These are phyloP conservation scores for Enteromius fasciolatus DNA, from an alignment of 2,797 vertebrate species.

Conservation along the genomic window DNA sequence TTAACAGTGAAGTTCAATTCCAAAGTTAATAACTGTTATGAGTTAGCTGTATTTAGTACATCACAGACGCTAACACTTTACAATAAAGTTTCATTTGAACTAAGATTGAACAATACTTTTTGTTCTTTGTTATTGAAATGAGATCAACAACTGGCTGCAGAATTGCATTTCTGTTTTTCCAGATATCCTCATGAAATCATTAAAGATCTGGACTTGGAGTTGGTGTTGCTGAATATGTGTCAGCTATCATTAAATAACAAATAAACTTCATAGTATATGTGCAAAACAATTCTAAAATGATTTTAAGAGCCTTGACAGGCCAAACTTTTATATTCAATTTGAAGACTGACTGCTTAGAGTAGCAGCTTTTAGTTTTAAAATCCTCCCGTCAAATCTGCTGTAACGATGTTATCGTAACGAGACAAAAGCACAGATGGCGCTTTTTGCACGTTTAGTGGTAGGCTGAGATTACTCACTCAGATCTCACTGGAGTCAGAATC, in stretches of 20 bases:
- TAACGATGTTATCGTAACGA: slow-evolving; percentile 31
- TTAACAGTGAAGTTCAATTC: neutral
- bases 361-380: slow-evolving; percentile 32
- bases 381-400: neutral
- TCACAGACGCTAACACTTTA: neutral
- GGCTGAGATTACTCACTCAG: slow-evolving; percentile 36
- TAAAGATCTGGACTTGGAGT: neutral
- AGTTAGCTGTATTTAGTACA: neutral
- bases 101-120: neutral
- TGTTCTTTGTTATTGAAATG: slow-evolving; percentile 2
- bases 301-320: neutral
- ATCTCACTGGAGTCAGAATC: slow-evolving; percentile 39
- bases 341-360: slow-evolving; percentile 19
- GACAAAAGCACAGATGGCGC: slow-evolving; percentile 42
- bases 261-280: no score
- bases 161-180: neutral
- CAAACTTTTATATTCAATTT: neutral
- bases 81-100: neutral
- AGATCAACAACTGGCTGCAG: neutral
- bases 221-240: neutral
- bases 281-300: neutral
- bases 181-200: neutral
- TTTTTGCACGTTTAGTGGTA: slow-evolving; percentile 39
- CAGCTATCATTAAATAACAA: no score
- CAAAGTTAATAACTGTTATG: neutral